Percentiles rank a stretch among this genome's conserved stretches.
Conservation (phyloP, 2,113 vertebrate species). For the Amazona guildingii region DNA sequence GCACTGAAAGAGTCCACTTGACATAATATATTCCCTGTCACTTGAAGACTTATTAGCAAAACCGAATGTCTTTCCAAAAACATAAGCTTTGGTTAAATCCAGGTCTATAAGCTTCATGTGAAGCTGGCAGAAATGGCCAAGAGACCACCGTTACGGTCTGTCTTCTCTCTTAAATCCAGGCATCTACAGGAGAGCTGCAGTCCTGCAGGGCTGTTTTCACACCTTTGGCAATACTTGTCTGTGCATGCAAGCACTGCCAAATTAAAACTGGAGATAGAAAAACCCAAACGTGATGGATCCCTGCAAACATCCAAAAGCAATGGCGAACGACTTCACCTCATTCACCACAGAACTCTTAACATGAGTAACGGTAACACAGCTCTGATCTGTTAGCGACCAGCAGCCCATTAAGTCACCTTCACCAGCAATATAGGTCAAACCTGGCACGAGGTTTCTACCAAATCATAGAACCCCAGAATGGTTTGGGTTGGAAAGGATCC, state of each 20-base stretch:
- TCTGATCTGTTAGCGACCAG: neutral
- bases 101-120: neutral
- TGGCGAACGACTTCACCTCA: neutral
- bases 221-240: neutral
- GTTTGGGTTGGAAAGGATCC: neutral
- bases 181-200: neutral
- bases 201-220: neutral
- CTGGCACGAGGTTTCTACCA: neutral
- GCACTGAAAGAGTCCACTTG: neutral
- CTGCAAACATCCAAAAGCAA: neutral
- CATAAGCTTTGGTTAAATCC: neutral
- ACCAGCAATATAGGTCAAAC: neutral
- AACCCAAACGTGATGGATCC: neutral
- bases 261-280: neutral
- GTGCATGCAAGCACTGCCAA: neutral
- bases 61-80: neutral
- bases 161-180: neutral
- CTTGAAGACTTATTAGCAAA: neutral
- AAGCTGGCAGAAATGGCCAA: neutral
- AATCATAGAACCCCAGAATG: neutral
- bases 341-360: neutral
- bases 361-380: neutral
- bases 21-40: neutral
- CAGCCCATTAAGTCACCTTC: neutral
- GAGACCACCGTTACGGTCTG: neutral